Percentiles rank a stretch among this genome's conserved stretches.
Evolutionary conservation across 2,113 vertebrate genomes (phyloP).

Genomic region (Phocoena phocoena): DNA sequence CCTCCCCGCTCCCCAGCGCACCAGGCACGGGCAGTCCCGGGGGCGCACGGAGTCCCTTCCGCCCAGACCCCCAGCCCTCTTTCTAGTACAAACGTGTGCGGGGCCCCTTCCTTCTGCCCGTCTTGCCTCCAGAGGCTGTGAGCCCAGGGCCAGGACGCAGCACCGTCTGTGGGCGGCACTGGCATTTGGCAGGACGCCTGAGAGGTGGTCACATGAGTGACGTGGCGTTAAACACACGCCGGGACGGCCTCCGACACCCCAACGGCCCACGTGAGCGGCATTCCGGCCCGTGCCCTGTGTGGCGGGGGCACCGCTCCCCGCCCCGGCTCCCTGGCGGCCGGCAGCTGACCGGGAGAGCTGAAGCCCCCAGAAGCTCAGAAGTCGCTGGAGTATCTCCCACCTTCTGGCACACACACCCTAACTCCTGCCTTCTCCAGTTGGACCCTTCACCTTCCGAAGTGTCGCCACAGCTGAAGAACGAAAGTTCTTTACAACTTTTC

Average conservation of each 20-base stretch:
- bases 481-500: too few relatives aligned
- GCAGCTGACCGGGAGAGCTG: background rate
- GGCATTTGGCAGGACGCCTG: background rate
- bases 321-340: background rate
- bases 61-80: background rate
- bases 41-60: accelerated
- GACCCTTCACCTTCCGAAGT: background rate
- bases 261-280: background rate
- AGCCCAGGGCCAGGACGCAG: accelerated
- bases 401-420: background rate
- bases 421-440: background rate
- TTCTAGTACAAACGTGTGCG: background rate
- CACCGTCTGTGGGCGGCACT: background rate
- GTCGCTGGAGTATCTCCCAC: background rate
- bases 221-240: accelerated
- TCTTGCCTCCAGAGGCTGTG: background rate
- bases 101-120: background rate
- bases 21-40: accelerated
- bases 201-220: background rate
- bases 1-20: background rate
- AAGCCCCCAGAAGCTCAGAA: too few relatives aligned
- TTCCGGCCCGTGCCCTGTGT: background rate
- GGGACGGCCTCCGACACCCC: background rate
- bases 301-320: background rate
- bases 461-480: background rate